Evolutionary conservation across 2,113 vertebrate species (phyloP), one percentile per base, ranked within the genome.

Genomic region (Phrynocephalus versicolor): DNA sequence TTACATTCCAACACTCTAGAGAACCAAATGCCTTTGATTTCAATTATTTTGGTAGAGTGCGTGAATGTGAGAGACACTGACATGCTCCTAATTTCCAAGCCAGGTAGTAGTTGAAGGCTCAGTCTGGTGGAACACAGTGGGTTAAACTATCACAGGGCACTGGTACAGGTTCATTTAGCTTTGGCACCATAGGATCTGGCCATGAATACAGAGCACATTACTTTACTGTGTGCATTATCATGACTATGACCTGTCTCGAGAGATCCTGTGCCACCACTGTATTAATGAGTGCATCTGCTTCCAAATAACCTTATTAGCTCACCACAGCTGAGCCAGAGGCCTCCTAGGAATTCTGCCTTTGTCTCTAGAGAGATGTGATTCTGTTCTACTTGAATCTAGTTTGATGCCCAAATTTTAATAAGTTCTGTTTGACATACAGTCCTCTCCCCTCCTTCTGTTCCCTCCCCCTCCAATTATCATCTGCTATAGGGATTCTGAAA

Each of bases 211-310:
- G 91, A 93, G 94, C 71, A 62, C 93, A 92, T 95, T 95, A 93
- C 96, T 95, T 94, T 94, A 94, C 95, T 94, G 60, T 95, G 96
- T 95, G 84, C 84, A 95, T 94, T 96, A 96, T 95, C 95, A 94
- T 95, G 95, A 92, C 96, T 96, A 95, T 96, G 96, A 95, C 96
- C 95, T 95, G 95, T 95, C 96, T 95, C 93, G 33, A 93, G 96
- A 96, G 95, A 95, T 95, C 95, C 95, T 95, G 95, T 95, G 95
- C 96, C 96, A 96, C 96, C 96, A 96, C 96, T 96, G 96, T 96
- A 97, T 96, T 96, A 96, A 96, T 96, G 95, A 95, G 95, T 95
- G 95, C 96, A 96, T 97, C 96, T 97, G 96, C 96, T 97, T 94
- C 96, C 89, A 93, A 95, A 96, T 96, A 96, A 96, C 96, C 96